phyloP scores from a whole-genome alignment of 2,888 invertebrate genomes.

The Ophioninae sp. region DNA sequence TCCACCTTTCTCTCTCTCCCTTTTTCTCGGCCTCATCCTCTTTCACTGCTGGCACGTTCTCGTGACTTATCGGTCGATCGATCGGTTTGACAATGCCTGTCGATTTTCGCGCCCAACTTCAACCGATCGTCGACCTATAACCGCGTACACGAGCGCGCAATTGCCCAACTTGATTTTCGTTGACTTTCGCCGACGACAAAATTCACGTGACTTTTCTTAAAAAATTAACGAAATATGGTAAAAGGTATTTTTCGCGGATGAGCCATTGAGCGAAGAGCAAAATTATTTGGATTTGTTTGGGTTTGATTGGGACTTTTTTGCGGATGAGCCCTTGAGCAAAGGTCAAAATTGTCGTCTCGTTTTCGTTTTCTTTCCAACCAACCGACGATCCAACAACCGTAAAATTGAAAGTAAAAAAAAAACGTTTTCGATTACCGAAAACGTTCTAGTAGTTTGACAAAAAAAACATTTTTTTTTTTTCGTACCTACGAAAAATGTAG shows the following conservation, averaged over 20 bases:
- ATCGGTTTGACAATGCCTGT: constrained; percentile 75
- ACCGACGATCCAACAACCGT: too few species aligned
- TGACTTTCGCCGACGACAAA: constrained; percentile 26
- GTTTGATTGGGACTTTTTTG: too few species aligned
- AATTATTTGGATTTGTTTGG: too few species aligned
- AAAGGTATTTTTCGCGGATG: constrained; percentile 9
- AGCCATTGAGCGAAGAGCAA: neutral
- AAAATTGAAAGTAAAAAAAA: too few species aligned
- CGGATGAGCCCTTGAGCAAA: too few species aligned
- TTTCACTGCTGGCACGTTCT: constrained; percentile 62
- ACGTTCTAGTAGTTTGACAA: too few species aligned
- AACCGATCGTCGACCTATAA: constrained; percentile 59
- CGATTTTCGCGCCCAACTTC: constrained; percentile 70
- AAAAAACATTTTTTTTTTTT: too few species aligned
- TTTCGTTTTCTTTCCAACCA: too few species aligned
- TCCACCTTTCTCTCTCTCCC: neutral
- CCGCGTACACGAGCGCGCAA: neutral
- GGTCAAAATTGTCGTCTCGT: too few species aligned
- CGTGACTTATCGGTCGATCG: constrained; percentile 75
- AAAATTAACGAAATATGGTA: constrained; percentile 11
- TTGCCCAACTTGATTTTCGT: constrained; percentile 18
- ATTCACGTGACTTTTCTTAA: constrained; percentile 13
- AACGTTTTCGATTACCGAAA: too few species aligned
- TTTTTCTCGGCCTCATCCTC: neutral
- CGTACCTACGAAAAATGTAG: too few species aligned